Percentiles rank a stretch among this genome's conserved stretches.
These are phyloP conservation scores for Trachelipus rathkii DNA, from an alignment of 1,140 invertebrate genomes.

Conservation along the genomic window DNA sequence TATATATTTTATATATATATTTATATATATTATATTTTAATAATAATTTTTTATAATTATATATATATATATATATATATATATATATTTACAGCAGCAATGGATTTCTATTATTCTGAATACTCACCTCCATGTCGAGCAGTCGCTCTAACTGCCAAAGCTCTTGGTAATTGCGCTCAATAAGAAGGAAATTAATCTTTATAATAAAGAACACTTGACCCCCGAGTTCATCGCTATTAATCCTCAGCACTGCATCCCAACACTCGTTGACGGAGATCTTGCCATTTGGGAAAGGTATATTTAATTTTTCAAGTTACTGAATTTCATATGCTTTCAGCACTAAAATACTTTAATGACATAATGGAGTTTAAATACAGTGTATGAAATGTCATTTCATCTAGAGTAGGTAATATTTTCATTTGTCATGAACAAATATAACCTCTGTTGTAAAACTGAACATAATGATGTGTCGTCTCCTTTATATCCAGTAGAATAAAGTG, in stretches of 20 bases:
- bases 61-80: too few species aligned
- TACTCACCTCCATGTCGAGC: slow-evolving; percentile 42
- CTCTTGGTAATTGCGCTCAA: slow-evolving; percentile 40
- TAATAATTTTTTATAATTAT: too few species aligned
- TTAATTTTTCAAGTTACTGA: background rate
- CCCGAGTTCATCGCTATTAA: slow-evolving; percentile 46
- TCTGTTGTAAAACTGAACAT: too few species aligned
- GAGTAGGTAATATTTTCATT: background rate
- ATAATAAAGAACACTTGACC: slow-evolving; percentile 42
- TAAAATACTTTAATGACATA: background rate
- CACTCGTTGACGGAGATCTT: slow-evolving; percentile 36
- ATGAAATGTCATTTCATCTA: background rate
- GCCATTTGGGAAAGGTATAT: slow-evolving; percentile 34
- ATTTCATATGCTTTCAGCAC: background rate
- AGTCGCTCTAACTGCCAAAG: slow-evolving; percentile 42
- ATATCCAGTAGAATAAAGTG: background rate
- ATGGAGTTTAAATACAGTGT: background rate
- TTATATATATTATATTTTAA: too few species aligned
- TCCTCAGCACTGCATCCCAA: slow-evolving; percentile 41
- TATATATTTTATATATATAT: too few species aligned
- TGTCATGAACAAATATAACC: background rate
- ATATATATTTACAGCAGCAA: background rate
- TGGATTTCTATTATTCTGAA: slow-evolving; percentile 44
- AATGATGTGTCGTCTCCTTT: too few species aligned
- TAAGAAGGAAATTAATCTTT: slow-evolving; percentile 42